phyloP scores from a whole-genome alignment of 2,888 invertebrate species.

The Eilema sororculum region DNA sequence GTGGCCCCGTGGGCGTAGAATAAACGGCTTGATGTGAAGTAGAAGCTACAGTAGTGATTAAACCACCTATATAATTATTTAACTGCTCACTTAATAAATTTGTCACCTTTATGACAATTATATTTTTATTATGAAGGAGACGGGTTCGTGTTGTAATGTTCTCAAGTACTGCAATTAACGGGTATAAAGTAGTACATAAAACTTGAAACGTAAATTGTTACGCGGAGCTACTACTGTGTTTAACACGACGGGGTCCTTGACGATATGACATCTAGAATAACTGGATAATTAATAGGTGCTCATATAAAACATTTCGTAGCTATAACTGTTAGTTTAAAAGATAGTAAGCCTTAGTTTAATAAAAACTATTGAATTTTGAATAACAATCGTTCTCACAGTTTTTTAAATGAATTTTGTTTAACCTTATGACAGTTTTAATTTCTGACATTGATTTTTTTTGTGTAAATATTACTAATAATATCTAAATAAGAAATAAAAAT shows the following conservation, averaged over 20 bases:
- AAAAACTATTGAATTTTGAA: not conserved
- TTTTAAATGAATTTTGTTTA: not conserved
- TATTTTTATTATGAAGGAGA: slow-evolving; percentile 26
- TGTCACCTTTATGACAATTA: slow-evolving; percentile 20
- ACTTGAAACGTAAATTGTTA: slow-evolving; percentile 21
- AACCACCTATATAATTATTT: slow-evolving; percentile 13
- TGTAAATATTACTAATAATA: too few relatives aligned
- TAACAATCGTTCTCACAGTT: not conserved
- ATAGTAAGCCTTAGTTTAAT: not conserved
- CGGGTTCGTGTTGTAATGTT: slow-evolving; percentile 28
- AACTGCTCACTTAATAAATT: slow-evolving; percentile 35
- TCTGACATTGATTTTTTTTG: too few relatives aligned
- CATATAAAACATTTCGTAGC: slow-evolving; percentile 8
- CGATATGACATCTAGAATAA: not conserved
- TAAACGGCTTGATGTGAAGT: slow-evolving; percentile 27
- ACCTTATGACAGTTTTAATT: not conserved
- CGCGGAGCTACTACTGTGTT: not conserved
- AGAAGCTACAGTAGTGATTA: slow-evolving; percentile 24
- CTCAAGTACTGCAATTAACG: slow-evolving; percentile 38
- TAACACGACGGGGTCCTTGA: not conserved
- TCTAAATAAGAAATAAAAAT: too few relatives aligned
- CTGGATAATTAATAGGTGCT: slow-evolving; percentile 9
- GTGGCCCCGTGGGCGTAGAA: slow-evolving; percentile 62
- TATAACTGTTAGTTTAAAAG: slow-evolving; percentile 1
- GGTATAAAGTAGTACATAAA: slow-evolving; percentile 37